These are phyloP conservation scores for Burhinus bistriatus DNA, from an alignment of 2,113 vertebrate species.

Conservation along the genomic window DNA sequence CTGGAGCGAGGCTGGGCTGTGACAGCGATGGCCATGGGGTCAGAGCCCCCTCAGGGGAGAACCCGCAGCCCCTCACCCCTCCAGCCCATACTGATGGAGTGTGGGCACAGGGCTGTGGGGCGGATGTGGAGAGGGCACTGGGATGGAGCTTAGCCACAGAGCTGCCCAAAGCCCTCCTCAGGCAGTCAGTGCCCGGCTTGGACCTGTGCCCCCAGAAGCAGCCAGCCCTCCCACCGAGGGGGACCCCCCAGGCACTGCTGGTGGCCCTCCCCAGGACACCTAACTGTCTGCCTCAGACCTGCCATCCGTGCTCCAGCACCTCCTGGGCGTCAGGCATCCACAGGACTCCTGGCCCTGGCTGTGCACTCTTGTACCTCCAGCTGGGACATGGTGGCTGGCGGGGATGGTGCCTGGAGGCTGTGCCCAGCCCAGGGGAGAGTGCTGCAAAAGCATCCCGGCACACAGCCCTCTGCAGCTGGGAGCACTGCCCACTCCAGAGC, in stretches of 20 bases:
- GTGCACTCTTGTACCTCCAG: accelerated
- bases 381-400: accelerated
- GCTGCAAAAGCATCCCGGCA: neutral
- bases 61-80: neutral
- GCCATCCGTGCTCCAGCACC: accelerated
- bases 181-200: accelerated
- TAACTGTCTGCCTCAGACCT: neutral
- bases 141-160: neutral
- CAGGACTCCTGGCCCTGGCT: accelerated
- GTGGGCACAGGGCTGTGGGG: accelerated
- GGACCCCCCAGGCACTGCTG: neutral
- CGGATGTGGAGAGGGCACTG: accelerated
- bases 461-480: neutral
- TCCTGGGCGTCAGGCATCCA: accelerated
- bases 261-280: neutral
- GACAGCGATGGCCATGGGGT: neutral
- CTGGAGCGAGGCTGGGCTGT: neutral
- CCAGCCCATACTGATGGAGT: accelerated
- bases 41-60: neutral
- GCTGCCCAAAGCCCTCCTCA: neutral
- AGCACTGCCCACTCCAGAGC: neutral
- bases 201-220: neutral
- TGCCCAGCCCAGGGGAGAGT: accelerated
- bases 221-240: neutral
- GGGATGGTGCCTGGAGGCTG: neutral